Percentiles rank a stretch among this genome's conserved stretches.
Evolutionary conservation across 1,140 invertebrate species (phyloP).

Genomic region (Panonychus citri): DNA sequence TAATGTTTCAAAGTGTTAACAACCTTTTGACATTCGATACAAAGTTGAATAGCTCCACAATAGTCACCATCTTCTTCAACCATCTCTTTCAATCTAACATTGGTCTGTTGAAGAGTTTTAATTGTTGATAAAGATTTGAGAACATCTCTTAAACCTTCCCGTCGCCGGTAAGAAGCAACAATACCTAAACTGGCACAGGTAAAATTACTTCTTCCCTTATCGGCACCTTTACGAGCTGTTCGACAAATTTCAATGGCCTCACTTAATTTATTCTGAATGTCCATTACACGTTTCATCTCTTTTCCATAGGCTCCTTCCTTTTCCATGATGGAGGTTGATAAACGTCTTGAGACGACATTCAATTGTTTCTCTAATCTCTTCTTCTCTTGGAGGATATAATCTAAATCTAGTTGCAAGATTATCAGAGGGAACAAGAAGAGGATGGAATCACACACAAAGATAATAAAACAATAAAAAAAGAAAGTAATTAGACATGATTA

Average conservation of each 20-base stretch:
- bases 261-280: constrained; percentile 45
- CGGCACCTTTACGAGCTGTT: constrained; percentile 33
- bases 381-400: constrained; percentile 7
- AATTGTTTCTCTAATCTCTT: constrained; percentile 18
- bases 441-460: background rate
- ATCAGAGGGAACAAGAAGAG: background rate
- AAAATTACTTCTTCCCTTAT: constrained; percentile 43
- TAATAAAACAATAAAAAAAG: background rate
- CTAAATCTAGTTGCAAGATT: background rate
- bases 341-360: constrained; percentile 66
- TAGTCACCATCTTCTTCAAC: constrained; percentile 56
- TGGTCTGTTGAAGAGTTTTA: constrained; percentile 56
- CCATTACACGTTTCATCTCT: constrained; percentile 55
- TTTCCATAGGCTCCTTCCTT: constrained; percentile 57
- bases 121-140: constrained; percentile 54
- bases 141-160: constrained; percentile 49
- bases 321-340: constrained; percentile 67
- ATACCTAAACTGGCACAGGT: constrained; percentile 62
- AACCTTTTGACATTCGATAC: constrained; percentile 63
- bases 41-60: constrained; percentile 58
- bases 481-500: background rate
- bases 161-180: constrained; percentile 58
- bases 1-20: constrained; percentile 57
- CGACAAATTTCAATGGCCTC: constrained; percentile 42
- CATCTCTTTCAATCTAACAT: constrained; percentile 53